Percentiles rank a stretch among this genome's conserved stretches.
phyloP scores from a whole-genome alignment of 1,140 invertebrate genomes.

The Solenopsis invicta region DNA sequence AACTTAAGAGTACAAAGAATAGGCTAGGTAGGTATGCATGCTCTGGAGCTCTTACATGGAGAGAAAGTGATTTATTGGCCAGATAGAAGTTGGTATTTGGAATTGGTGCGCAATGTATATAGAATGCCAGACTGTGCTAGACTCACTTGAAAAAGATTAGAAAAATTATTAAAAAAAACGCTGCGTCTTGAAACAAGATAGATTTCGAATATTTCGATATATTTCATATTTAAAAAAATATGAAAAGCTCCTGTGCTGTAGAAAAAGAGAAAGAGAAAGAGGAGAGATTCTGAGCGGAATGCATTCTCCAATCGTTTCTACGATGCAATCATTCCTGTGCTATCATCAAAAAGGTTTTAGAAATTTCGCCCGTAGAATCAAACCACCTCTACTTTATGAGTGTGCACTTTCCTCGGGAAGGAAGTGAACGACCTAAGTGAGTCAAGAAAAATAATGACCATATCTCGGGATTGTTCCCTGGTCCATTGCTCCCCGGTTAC shows the following conservation, averaged over 20 bases:
- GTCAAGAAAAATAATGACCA: background rate
- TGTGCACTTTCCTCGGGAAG: background rate
- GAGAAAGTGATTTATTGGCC: slow-evolving; percentile 53
- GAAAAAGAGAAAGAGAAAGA: background rate
- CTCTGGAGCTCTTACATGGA: background rate
- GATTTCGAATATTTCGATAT: slow-evolving; percentile 12
- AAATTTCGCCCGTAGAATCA: background rate
- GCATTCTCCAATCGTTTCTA: slow-evolving; percentile 15
- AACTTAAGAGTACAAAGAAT: slow-evolving; percentile 7
- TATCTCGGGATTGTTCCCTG: background rate
- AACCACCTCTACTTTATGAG: background rate
- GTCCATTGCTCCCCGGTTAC: background rate
- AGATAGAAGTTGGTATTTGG: slow-evolving; percentile 3
- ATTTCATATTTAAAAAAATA: slow-evolving; percentile 11
- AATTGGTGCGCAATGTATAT: background rate
- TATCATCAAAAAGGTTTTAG: background rate
- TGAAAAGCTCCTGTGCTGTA: background rate
- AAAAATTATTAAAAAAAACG: background rate
- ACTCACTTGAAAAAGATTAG: background rate
- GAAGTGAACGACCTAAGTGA: slow-evolving; percentile 4
- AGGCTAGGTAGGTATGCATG: slow-evolving; percentile 16
- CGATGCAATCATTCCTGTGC: background rate
- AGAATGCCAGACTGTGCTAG: background rate
- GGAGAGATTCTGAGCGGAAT: background rate
- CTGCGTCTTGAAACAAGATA: background rate